Conservation (phyloP, 2,888 invertebrate species). For the Junonia oenone region DNA sequence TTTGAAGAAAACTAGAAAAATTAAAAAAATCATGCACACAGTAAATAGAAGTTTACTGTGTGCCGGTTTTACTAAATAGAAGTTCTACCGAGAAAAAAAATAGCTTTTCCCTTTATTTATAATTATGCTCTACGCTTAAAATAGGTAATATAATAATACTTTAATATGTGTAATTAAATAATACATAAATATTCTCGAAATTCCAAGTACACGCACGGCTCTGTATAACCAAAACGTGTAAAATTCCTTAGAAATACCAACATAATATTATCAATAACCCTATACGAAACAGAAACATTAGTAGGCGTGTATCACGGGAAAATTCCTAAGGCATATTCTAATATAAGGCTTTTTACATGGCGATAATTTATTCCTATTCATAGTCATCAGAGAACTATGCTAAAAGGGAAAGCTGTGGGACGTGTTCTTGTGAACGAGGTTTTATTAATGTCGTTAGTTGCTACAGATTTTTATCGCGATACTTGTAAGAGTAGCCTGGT, state of each 20-base stretch:
- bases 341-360: constrained; percentile 1
- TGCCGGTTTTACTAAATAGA: too few relatives aligned
- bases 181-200: too few relatives aligned
- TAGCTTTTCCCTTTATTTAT: too few relatives aligned
- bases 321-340: background rate
- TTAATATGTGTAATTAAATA: too few relatives aligned
- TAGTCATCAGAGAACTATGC: constrained; percentile 34
- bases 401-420: constrained; percentile 40
- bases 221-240: background rate
- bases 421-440: constrained; percentile 25
- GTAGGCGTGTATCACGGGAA: background rate
- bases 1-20: too few relatives aligned
- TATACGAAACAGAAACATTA: background rate
- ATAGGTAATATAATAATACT: too few relatives aligned
- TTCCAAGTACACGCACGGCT: too few relatives aligned
- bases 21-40: too few relatives aligned
- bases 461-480: constrained; percentile 20
- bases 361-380: constrained; percentile 15
- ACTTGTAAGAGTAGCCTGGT: constrained; percentile 13
- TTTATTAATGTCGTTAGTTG: constrained; percentile 28
- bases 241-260: background rate
- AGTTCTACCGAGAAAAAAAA: too few relatives aligned
- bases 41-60: too few relatives aligned
- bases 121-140: too few relatives aligned
- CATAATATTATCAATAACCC: too few relatives aligned